Base-by-base conservation (phyloP, 2,113 vertebrate species). In the Phalacrocorax pelagicus region DNA sequence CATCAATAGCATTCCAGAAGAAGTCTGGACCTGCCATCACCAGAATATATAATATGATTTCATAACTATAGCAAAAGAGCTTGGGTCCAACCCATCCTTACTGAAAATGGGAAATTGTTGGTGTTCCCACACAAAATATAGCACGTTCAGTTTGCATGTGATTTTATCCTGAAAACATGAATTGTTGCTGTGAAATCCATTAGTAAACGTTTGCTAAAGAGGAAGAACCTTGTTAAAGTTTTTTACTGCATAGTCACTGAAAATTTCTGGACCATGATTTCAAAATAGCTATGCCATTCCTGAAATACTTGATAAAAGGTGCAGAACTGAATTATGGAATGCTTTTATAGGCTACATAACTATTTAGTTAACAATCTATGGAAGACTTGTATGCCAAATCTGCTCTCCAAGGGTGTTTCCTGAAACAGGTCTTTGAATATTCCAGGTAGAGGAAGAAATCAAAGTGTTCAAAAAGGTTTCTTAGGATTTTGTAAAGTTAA, bases 171-270 rank as follows among this genome's bases (percentile, higher is more conserved):
- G 69, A 96, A 84, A 97, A 86, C 61, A 81, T 3, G 22, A 94
- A 34, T 96, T 95, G 38, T 72, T 96, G 61, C 90, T 96, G 86
- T 92, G 94, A 98, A 97, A 96, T 97, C 62, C 36, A 55, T 93
- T 88, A 81, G 42, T 58, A 86, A 79, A 72, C 94, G 38, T 72
- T 95, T 96, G 89, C 83, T 92, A 42, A 94, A 84, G 89, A 96
- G 67, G 80, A 82, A 74, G 75, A 69, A 85, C 27, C 59, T 73
- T 77, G n/a, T 74, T 81, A 58, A 66, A 42, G 27, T 19, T 62
- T 91, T 93, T 83, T 70, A 42, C n/a, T 17, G 10, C 30, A 46
- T 90, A 62, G 83, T 93, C 51, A 81, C 67, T 47, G 22, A 74
- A 75, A 74, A 75, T 57, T 87, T 92, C 70, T 87, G 78, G 21